Conservation (phyloP, 2,113 vertebrate species). For the Natator depressus region DNA sequence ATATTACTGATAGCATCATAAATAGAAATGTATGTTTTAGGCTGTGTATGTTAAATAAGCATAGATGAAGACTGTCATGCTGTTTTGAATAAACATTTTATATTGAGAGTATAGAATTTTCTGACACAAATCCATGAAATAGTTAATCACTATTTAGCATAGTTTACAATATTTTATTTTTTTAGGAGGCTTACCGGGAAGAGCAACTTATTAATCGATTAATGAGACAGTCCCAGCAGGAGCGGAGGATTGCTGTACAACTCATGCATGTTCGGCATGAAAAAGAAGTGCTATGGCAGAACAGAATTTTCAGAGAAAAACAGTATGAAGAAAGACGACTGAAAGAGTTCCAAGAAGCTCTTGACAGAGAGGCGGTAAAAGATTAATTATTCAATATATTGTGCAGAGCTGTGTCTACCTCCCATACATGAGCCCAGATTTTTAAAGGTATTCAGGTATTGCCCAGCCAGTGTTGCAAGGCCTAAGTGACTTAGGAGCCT, state of each 20-base stretch:
- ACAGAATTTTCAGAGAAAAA: conserved; percentile 89
- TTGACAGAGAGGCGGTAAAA: conserved; percentile 90
- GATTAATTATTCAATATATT: background rate
- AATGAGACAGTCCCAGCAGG: conserved; percentile 90
- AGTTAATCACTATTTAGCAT: background rate
- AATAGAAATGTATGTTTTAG: background rate
- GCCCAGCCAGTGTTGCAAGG: background rate
- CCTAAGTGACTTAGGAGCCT: background rate
- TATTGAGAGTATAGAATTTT: background rate
- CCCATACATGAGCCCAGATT: background rate
- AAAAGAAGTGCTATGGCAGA: conserved; percentile 90
- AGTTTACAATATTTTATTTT: background rate
- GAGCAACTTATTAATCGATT: conserved; percentile 89
- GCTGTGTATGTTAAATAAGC: background rate
- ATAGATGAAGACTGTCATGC: background rate
- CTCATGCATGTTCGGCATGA: conserved; percentile 90
- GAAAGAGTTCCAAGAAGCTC: conserved; percentile 88
- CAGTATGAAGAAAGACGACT: conserved; percentile 88
- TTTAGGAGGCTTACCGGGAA: conserved; percentile 84
- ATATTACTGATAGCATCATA: background rate
- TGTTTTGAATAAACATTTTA: background rate
- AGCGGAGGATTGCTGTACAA: conserved; percentile 87
- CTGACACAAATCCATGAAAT: background rate
- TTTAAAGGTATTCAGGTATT: background rate
- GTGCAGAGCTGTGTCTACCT: background rate